Evolutionary conservation across 2,888 invertebrate genomes (phyloP), one percentile per base, ranked within the genome.

Genomic region (Pachydiplax longipennis): DNA sequence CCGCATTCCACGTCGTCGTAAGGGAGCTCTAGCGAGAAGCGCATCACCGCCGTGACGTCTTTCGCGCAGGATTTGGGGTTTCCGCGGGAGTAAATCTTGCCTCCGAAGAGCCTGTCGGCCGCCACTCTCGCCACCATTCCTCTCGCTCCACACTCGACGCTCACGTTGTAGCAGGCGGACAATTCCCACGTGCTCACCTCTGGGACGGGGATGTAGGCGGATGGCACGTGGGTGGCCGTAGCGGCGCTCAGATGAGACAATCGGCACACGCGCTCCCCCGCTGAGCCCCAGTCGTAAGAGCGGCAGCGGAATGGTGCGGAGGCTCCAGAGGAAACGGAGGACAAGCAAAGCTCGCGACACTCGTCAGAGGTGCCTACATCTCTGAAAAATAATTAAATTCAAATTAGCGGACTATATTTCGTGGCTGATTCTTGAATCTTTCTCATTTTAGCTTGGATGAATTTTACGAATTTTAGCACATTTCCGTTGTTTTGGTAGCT

Each of bases 21-120:
- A 90, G 97, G 97, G 97, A 99, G 98, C 92, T 96, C 97, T 92
- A 99, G 95, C 94, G 98, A 98, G 93, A 99, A 99, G 94, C 98
- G 98, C 91, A 98, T 95, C 92, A 97, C 97, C 93, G 97, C 97
- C 93, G 97, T 96, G 91, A 99, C 97, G 93, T 98, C 98, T 92
- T 97, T 96, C 80, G 98, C 97, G 94, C 98, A 99, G 44, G 98
- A 98, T 94, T 98, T 98, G 90, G 98, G 98, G 92, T 98, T 97
- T 91, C 98, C 98, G 94, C 98, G 98, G 91, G 98, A 98, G 94
- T 99, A 99, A 92, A 99, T 97, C 94, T 98, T 98, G 92, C 98
- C 98, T 94, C 98, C 98, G 95, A 98, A 98, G 91, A 98, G 95
- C 94, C 98, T 98, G 92, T 97, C 98, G 91, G 98, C 98, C 94